A percentile compares a stretch with the other conserved stretches of the same genome.
phyloP scores from a whole-genome alignment of 2,888 invertebrate species.

The Calliopum simillimum region DNA sequence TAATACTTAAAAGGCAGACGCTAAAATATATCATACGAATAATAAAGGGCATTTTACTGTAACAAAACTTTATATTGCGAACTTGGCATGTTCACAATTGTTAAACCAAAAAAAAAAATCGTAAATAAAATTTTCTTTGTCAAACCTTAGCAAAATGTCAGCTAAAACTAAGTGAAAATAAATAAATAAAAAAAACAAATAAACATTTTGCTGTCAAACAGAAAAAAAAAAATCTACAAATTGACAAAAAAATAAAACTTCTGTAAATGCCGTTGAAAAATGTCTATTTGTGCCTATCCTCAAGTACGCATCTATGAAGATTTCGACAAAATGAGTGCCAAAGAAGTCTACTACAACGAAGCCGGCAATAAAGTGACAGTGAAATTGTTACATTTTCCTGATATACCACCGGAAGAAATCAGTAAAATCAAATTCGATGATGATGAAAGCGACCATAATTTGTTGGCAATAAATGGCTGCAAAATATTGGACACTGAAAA shows the following conservation, averaged over 20 bases:
- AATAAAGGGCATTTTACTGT: too few relatives aligned
- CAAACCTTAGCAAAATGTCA: not conserved
- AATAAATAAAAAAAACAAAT: not conserved
- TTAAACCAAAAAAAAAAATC: not conserved
- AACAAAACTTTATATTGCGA: too few relatives aligned
- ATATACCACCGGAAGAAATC: conserved; percentile 65
- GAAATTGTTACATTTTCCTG: conserved; percentile 65
- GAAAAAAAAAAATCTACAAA: not conserved
- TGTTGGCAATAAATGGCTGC: conserved; percentile 43
- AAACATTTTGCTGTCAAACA: not conserved
- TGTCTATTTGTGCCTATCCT: conserved; percentile 66
- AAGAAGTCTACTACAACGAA: conserved; percentile 66
- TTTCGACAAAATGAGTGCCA: conserved; percentile 68
- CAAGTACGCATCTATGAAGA: conserved; percentile 67
- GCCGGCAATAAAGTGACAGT: conserved; percentile 66
- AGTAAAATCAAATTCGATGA: conserved; percentile 63
- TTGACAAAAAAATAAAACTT: not conserved
- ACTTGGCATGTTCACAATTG: not conserved
- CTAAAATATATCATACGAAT: too few relatives aligned
- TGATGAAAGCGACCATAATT: conserved; percentile 46
- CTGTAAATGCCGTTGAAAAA: conserved; percentile 47
- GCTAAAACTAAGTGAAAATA: not conserved
- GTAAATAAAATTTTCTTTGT: not conserved
- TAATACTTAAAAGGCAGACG: too few relatives aligned
- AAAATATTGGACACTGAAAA: not conserved